These are phyloP conservation scores for Tympanuchus pallidicinctus DNA, from an alignment of 2,113 vertebrate species.

Conservation along the genomic window DNA sequence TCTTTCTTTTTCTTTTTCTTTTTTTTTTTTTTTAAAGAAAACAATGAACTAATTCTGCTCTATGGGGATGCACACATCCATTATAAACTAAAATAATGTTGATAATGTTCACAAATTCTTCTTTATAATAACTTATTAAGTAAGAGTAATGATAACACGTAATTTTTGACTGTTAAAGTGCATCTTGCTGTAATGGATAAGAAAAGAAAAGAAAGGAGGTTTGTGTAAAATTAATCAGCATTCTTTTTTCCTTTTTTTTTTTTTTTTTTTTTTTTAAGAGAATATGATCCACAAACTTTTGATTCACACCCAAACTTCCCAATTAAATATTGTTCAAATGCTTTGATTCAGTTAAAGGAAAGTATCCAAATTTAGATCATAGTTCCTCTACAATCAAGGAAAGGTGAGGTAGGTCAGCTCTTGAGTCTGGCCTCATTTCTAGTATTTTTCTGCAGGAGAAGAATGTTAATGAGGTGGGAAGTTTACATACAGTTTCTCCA, in stretches of 20 bases:
- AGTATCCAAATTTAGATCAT: not conserved
- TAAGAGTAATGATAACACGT: not conserved
- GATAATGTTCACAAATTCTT: not conserved
- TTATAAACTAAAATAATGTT: not conserved
- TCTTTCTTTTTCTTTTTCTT: too few relatives aligned
- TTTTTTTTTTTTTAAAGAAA: not conserved
- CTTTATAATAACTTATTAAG: not conserved
- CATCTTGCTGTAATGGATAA: not conserved
- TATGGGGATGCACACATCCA: fast-evolving
- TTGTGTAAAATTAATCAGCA: not conserved
- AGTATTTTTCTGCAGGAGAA: not conserved
- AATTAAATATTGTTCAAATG: not conserved
- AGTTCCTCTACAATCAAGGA: not conserved
- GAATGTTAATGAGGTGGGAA: not conserved
- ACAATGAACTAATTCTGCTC: not conserved
- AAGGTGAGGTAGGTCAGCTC: not conserved
- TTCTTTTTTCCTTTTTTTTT: fast-evolving
- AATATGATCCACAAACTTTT: not conserved
- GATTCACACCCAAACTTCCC: not conserved
- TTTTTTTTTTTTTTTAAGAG: fast-evolving
- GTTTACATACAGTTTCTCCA: not conserved
- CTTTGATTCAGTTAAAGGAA: not conserved
- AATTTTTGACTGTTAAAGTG: not conserved
- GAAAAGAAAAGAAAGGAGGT: not conserved
- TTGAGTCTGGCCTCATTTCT: not conserved